A percentile compares a stretch with the other conserved stretches of the same genome.
Conservation (phyloP, 2,888 invertebrate genomes). For the Alentia gelatinosa region DNA sequence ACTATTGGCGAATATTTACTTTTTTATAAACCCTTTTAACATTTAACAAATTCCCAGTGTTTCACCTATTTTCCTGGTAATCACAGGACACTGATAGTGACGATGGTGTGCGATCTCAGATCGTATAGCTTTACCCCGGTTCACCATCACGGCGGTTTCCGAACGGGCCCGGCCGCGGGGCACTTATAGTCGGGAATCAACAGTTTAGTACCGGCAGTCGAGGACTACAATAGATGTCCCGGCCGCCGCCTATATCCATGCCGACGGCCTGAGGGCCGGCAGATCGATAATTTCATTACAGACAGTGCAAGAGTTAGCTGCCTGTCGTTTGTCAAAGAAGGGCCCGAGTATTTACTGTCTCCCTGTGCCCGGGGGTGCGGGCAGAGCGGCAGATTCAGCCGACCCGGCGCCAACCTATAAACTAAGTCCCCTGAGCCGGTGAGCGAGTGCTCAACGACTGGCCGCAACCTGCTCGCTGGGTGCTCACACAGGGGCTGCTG, state of each 20-base stretch:
- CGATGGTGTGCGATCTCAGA: no score
- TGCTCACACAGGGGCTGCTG: neutral
- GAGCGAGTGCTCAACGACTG: neutral
- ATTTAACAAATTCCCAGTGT: no score
- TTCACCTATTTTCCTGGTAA: no score
- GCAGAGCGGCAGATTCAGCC: neutral
- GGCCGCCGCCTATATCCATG: neutral
- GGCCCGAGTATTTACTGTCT: neutral
- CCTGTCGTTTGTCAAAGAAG: conserved; percentile 1
- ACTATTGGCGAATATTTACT: no score
- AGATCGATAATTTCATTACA: conserved; percentile 47
- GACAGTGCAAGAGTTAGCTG: neutral
- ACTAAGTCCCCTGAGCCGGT: neutral
- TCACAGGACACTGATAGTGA: no score
- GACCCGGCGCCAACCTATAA: no score
- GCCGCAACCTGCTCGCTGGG: neutral
- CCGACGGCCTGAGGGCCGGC: neutral
- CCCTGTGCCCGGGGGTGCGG: neutral
- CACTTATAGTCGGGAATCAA: conserved; percentile 16
- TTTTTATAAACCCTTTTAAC: no score
- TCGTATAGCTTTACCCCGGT: no score
- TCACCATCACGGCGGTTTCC: no score
- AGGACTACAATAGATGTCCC: conserved; percentile 13
- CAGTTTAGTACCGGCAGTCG: neutral
- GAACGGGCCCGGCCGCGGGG: neutral